These are phyloP conservation scores for Orientallactaga bullata DNA, from an alignment of 2,113 vertebrate species.

Conservation along the genomic window DNA sequence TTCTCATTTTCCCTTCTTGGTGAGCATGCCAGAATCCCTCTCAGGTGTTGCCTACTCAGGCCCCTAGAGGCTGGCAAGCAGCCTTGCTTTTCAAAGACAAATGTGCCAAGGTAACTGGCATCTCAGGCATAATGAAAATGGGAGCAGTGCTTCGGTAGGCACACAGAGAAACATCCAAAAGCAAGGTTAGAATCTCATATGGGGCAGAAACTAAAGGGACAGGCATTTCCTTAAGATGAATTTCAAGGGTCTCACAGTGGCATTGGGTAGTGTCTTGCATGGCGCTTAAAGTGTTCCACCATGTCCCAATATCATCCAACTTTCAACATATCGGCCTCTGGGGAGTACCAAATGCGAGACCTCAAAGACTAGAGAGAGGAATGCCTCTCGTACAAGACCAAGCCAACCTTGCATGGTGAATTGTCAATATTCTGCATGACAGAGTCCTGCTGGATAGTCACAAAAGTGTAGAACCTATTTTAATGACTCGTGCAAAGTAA, in stretches of 20 bases:
- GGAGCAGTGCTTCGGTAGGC: background rate
- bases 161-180: background rate
- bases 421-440: fast-evolving
- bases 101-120: background rate
- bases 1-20: background rate
- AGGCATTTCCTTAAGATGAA: background rate
- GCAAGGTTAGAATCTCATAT: background rate
- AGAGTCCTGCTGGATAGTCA: fast-evolving
- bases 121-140: fast-evolving
- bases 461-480: too few species aligned
- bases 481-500: too few species aligned
- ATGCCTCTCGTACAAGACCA: too few species aligned
- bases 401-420: fast-evolving
- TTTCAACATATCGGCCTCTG: background rate
- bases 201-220: fast-evolving
- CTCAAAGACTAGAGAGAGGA: background rate
- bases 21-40: background rate
- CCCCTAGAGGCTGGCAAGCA: background rate
- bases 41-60: background rate
- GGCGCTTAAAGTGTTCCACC: background rate
- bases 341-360: too few species aligned
- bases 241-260: fast-evolving
- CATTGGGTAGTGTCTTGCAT: fast-evolving
- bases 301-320: background rate
- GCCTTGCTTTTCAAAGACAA: background rate